These are phyloP conservation scores for Fragum whitleyi DNA, from an alignment of 2,888 invertebrate species.

Conservation along the genomic window DNA sequence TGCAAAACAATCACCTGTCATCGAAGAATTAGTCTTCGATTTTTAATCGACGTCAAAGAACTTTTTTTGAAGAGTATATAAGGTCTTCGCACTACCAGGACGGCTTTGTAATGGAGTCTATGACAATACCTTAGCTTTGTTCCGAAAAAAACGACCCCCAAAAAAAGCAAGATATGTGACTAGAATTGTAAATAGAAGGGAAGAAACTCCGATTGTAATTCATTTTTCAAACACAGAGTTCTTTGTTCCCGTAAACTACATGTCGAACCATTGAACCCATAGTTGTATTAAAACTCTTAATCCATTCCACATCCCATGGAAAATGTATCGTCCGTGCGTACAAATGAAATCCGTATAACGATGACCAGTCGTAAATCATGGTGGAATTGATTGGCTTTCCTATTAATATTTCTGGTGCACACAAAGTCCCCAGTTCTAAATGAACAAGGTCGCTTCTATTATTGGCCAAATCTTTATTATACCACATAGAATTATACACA, in stretches of 20 bases:
- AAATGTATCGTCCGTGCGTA: constrained; percentile 19
- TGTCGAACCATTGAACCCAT: constrained; percentile 29
- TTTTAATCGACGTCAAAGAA: too few species aligned
- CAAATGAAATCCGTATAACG: neutral
- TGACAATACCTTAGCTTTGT: too few species aligned
- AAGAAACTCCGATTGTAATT: too few species aligned
- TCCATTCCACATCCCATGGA: constrained; percentile 25
- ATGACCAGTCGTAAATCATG: constrained; percentile 15
- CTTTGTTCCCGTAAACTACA: constrained; percentile 35
- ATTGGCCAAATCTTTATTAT: constrained; percentile 7
- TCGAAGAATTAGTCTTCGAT: too few species aligned
- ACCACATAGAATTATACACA: constrained; percentile 25
- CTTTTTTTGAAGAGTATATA: too few species aligned
- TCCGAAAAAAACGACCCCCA: too few species aligned
- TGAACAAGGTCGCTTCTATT: constrained; percentile 4
- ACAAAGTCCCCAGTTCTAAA: constrained; percentile 2
- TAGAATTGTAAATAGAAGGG: too few species aligned
- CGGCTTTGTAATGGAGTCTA: too few species aligned
- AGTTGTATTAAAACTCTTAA: constrained; percentile 26
- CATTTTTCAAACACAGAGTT: constrained; percentile 18
- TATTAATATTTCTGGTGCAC: constrained; percentile 3
- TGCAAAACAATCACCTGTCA: too few species aligned
- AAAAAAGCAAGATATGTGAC: too few species aligned
- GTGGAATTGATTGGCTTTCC: constrained; percentile 4
- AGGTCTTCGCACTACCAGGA: too few species aligned